Evolutionary conservation across 2,888 invertebrate genomes (phyloP).

Genomic region (Eucera pruinosa): DNA sequence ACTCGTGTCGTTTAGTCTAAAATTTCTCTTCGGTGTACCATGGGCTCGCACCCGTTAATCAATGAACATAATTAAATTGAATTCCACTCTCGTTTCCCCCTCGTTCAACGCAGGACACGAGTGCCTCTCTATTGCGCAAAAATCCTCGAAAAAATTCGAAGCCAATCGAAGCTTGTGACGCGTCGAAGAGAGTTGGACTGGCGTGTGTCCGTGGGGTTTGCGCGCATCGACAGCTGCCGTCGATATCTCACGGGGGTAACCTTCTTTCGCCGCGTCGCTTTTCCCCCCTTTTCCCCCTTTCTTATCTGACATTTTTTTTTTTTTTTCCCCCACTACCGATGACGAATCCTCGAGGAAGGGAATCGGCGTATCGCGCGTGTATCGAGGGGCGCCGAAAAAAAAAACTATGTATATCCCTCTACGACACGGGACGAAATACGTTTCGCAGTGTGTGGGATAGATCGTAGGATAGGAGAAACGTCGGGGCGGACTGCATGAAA

Average conservation of each 20-base stretch:
- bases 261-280: constrained; percentile 27
- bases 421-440: neutral
- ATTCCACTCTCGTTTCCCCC: too few relatives aligned
- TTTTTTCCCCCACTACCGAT: constrained; percentile 25
- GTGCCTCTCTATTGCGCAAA: neutral
- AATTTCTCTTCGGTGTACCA: too few relatives aligned
- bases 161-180: neutral
- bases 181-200: neutral
- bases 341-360: constrained; percentile 53
- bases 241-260: constrained; percentile 33
- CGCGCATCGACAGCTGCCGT: constrained; percentile 43
- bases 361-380: too few relatives aligned
- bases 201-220: neutral
- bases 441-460: constrained; percentile 32
- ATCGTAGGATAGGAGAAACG: constrained; percentile 47
- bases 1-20: too few relatives aligned
- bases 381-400: too few relatives aligned
- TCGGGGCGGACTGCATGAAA: constrained; percentile 50
- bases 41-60: too few relatives aligned
- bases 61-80: too few relatives aligned
- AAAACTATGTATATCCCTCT: too few relatives aligned
- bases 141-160: neutral
- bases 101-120: too few relatives aligned
- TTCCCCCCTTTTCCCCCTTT: constrained; percentile 28
- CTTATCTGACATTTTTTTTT: constrained; percentile 39